Base-by-base conservation (phyloP, 2,113 vertebrate genomes). In the Ochotona princeps region DNA sequence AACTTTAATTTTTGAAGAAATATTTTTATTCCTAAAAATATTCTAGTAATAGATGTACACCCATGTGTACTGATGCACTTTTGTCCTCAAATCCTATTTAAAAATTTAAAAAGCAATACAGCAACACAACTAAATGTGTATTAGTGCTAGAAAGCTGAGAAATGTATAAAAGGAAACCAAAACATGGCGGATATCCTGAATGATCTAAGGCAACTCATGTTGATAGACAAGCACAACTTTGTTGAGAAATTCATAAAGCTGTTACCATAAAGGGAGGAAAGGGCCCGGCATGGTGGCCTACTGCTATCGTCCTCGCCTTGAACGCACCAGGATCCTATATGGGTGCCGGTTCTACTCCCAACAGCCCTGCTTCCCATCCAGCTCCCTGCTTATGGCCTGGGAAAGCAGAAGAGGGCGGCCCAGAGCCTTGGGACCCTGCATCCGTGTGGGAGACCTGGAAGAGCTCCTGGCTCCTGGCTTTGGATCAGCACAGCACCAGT, bases 161-260 rank as follows among this genome's bases (percentile, higher is more conserved):
- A 83, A 8, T 60, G 15, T 83, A 72, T 61, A 32, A 74, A 82
- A 28, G 54, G 7, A 92, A 28, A 57, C 54, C 20, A 69, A 35
- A 93, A 74, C 21, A 84, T 21, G 9, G 17, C 76, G 83, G 26
- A 84, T 76, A 92, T 81, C n/a, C 38, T 87, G 14, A 69, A 94
- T 93, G 57, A 78, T 10, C 66, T 54, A 87, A 83, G 87, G 47
- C 17, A 84, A 78, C 76, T 96, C 61, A 81, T 95, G 83, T 3
- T 66, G 35, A 92, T 44, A 90, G 49, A 69, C 87, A 74, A 91
- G 54, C 30, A 76, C 28, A 83, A 38, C 57, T 72, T 17, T 72
- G 20, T 20, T 75, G 74, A 87, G 81, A 30, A 83, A 86, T 80
- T 75, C 38, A 38, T 86, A 83, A 87, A 82, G 10, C 47, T 80